These are phyloP conservation scores for Propsilocerus akamusi DNA, from an alignment of 1,140 invertebrate species.

Conservation along the genomic window DNA sequence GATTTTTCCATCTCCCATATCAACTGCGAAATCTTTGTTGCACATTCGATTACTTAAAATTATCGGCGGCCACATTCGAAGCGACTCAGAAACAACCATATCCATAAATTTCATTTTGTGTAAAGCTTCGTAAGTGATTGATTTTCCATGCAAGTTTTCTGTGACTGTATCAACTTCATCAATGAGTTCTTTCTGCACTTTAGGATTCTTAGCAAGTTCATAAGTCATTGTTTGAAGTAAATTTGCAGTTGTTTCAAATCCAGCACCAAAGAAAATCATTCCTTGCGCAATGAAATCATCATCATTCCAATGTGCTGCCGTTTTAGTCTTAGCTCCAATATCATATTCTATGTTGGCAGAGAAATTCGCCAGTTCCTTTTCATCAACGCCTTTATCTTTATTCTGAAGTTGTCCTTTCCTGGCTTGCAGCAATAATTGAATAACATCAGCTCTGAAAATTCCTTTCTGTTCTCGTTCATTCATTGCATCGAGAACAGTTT, in stretches of 20 bases:
- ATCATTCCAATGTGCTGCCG: conserved; percentile 12
- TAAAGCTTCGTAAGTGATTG: conserved; percentile 23
- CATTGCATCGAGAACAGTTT: conserved; percentile 16
- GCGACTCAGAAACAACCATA: conserved; percentile 30
- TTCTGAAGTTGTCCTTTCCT: conserved; percentile 13
- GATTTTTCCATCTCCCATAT: conserved; percentile 15
- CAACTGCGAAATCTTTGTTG: conserved; percentile 22
- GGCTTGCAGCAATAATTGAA: conserved; percentile 18
- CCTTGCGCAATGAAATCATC: conserved; percentile 26
- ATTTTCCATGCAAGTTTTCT: conserved; percentile 11
- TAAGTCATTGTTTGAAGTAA: conserved; percentile 11
- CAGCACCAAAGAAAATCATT: conserved; percentile 29
- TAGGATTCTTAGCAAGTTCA: conserved; percentile 30
- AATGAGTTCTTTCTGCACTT: conserved; percentile 25
- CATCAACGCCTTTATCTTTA: background rate
- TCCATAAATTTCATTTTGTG: conserved; percentile 29
- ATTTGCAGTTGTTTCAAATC: conserved; percentile 24
- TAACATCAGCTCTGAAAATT: conserved; percentile 1
- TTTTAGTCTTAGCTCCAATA: conserved; percentile 13
- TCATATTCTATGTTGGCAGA: background rate
- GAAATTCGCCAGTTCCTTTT: background rate
- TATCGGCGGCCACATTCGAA: conserved; percentile 32
- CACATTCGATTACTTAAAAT: conserved; percentile 25
- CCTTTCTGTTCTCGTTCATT: conserved; percentile 18
- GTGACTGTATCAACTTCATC: conserved; percentile 18